Evolutionary conservation across 1,140 invertebrate genomes (phyloP), one percentile per base, ranked within the genome.

Genomic region (Aphelenchoides fujianensis): DNA sequence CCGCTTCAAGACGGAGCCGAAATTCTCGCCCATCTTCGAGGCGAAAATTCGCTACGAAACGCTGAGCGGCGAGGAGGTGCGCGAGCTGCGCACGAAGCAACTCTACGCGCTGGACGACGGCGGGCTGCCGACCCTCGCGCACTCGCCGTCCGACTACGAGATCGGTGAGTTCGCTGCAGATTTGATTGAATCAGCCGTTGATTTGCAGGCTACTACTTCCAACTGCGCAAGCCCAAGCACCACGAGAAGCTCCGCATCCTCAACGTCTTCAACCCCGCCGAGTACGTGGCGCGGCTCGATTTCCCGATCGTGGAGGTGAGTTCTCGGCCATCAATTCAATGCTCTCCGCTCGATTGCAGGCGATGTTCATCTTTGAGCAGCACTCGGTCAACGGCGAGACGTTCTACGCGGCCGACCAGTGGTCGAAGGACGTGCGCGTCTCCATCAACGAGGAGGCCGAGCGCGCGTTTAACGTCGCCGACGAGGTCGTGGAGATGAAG

Each of bases 351-450:
- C 12, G 23, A 59, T 7, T 59, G 28, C 34, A 59, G 55, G 55
- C 55, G 55, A 5, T 59, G 5, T 59, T 59, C 23, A 23, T 19
- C 5, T 5, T 59, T 59, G 23, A 59, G 28, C 5, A 59, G 34
- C 12, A 59, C 12, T 23, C 55, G 5, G 34, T 59, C 34, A 19
- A 7, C 55, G 23, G 23, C 5, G 55, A 59, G 19, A 59, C 55
- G 23, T 59, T 59, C 55, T 59, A 59, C 55, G 34, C 34, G 28
- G 23, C 23, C 12, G 55, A 59, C 34, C 5, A 59, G 34, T 59
- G 55, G 55, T 59, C 55, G 55, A 59, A 19, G 34, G 55, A 59
- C 34, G 55, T 59, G 28, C 23, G 55, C 23, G 55, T 59, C 34
- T 27, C 27, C 5, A 59, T 59, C 19, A 59, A 59, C 34, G 55